Percentiles rank a stretch among this genome's conserved stretches.
Conservation (phyloP, 2,888 invertebrate genomes). For the Endotricha flammealis region DNA sequence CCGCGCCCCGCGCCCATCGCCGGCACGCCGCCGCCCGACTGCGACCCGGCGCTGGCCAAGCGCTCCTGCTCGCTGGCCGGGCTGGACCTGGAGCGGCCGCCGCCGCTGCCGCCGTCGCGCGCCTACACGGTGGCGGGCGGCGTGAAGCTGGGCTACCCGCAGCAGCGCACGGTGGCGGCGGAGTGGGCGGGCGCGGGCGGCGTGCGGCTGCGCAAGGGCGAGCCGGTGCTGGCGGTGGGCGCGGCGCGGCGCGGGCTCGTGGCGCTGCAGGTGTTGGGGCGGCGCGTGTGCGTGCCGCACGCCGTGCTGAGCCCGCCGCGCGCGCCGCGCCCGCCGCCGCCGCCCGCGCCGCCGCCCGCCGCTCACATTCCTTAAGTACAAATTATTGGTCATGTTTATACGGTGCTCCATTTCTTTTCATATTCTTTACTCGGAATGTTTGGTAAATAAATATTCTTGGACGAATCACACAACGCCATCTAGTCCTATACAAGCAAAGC, state of each 20-base stretch:
- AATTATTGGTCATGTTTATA: no score
- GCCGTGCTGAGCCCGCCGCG: conserved; percentile 61
- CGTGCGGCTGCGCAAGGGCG: conserved; percentile 83
- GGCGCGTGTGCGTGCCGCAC: conserved; percentile 63
- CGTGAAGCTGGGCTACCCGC: conserved; percentile 94
- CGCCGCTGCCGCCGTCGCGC: conserved; percentile 93
- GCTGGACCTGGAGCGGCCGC: conserved; percentile 93
- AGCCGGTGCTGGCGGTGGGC: conserved; percentile 91
- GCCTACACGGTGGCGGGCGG: conserved; percentile 94
- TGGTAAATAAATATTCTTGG: no score
- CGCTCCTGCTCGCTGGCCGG: conserved; percentile 94
- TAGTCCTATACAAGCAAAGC: neutral
- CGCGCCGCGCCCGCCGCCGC: conserved; percentile 40
- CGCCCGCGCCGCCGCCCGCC: conserved; percentile 30
- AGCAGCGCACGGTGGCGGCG: conserved; percentile 93
- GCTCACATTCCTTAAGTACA: no score
- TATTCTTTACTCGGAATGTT: no score
- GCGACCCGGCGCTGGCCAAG: conserved; percentile 92
- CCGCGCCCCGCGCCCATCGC: conserved; percentile 94
- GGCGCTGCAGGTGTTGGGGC: conserved; percentile 82
- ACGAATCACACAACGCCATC: no score
- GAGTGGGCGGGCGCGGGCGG: conserved; percentile 82
- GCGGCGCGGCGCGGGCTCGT: conserved; percentile 93
- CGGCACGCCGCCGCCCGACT: conserved; percentile 92
- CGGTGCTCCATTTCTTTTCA: no score